Evolutionary conservation across 37 sponge, comb jelly and placozoan genomes (phyloP), one percentile per base, ranked within the genome.

Genomic region (Ephydatia muelleri): DNA sequence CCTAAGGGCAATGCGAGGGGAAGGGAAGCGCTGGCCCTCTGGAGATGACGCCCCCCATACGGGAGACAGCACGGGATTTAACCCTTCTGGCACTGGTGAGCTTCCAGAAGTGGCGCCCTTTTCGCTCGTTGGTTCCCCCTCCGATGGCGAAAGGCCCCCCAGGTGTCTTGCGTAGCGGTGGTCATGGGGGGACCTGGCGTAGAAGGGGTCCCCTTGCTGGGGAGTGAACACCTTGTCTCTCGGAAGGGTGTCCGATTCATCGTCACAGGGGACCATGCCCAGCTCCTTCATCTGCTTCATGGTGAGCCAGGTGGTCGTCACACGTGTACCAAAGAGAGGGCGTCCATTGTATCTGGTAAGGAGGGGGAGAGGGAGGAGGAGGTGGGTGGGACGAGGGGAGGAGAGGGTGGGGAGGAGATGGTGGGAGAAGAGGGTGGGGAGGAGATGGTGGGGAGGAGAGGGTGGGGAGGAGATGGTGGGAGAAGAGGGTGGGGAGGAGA

Each of bases 291-390:
- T 69, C 39, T 78, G 70, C 65, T 67, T 38, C 28, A 22, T 34
- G 47, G 68, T 72, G 5, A 79, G 66, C 77, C n/a, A 86, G n/a
- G 80, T 36, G 5, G 86, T 86, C 25, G 72, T 86, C 8, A 78
- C 70, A 33, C 72, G 57, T 26, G 65, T 26, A 0, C 64, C 72
- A 29, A 39, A 79, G 34, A 86, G 69, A 28, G 34, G 33, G 1
- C 80, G 43, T 0, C 80, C 86, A 79, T 86, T 78, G 80, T 86
- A 86, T 32, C 86, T 86, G 35, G 30, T 13, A 0, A 26, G 27
- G 12, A 23, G 31, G 14, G 38, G 19, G 27, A 19, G 64, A 25
- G 40, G 19, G 39, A n/a, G 9, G 5, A 74, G 39, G 19, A 22
- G 38, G 30, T 5, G 30, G 76, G 34, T 35, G 30, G n/a, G 76